Conservation (phyloP, 1,140 invertebrate genomes). For the Drosophila sulfurigaster region DNA sequence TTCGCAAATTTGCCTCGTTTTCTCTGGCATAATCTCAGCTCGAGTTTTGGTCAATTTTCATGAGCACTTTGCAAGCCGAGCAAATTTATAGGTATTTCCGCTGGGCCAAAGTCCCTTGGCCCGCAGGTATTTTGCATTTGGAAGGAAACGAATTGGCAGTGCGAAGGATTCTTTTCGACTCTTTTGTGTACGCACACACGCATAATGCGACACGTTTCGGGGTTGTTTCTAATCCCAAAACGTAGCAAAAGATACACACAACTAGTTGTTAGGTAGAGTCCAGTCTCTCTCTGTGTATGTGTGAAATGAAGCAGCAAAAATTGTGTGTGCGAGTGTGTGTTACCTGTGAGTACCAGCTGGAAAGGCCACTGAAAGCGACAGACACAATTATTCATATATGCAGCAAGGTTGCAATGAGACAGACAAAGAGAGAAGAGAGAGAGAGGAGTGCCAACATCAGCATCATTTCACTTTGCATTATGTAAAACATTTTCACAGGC, state of each 20-base stretch:
- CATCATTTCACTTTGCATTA: constrained; percentile 79
- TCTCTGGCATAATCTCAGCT: neutral
- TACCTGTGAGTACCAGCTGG: constrained; percentile 59
- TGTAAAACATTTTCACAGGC: constrained; percentile 80
- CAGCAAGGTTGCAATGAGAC: constrained; percentile 51
- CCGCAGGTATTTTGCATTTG: constrained; percentile 68
- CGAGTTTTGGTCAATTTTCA: constrained; percentile 7
- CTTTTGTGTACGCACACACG: constrained; percentile 27
- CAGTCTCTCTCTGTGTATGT: constrained; percentile 21
- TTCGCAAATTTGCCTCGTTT: constrained; percentile 1
- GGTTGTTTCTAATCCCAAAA: constrained; percentile 80
- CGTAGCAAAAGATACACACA: constrained; percentile 33
- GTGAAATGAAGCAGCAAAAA: constrained; percentile 81
- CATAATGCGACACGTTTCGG: constrained; percentile 79
- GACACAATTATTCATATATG: constrained; percentile 82
- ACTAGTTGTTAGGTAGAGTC: constrained; percentile 29
- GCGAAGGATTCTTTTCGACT: constrained; percentile 25
- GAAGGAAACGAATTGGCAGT: constrained; percentile 34
- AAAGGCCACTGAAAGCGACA: constrained; percentile 38
- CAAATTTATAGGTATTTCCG: constrained; percentile 19
- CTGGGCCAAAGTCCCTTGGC: constrained; percentile 21
- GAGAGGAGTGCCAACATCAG: constrained; percentile 3
- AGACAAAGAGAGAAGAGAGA: neutral
- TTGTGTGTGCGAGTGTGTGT: constrained; percentile 54
- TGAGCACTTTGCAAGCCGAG: constrained; percentile 9